Percentiles rank a stretch among this genome's conserved stretches.
Conservation (phyloP, 1,140 invertebrate genomes). For the Delia radicum region DNA sequence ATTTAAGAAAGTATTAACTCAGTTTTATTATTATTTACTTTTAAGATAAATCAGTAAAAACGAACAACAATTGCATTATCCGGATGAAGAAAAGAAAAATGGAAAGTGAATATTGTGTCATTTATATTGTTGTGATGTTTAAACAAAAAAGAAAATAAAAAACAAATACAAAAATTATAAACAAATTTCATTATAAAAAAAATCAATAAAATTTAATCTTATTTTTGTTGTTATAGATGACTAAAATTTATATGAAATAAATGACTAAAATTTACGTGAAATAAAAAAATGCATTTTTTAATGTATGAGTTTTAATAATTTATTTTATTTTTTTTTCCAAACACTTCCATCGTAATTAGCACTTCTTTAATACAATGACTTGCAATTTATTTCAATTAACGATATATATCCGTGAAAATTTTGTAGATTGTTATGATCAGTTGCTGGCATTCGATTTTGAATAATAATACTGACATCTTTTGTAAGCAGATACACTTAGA, state of each 20-base stretch:
- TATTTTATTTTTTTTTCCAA: neutral
- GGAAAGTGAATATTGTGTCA: constrained; percentile 21
- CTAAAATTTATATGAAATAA: neutral
- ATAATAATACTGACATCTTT: constrained; percentile 12
- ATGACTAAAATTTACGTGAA: no score
- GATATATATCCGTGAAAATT: neutral
- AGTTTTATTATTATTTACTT: neutral
- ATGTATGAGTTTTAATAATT: no score
- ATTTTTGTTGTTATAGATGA: neutral
- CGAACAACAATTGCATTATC: neutral
- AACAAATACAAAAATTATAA: neutral
- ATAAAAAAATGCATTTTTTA: no score
- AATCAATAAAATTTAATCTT: neutral
- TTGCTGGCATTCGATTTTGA: neutral
- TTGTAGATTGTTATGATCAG: neutral
- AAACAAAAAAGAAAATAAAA: neutral
- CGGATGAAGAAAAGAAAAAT: neutral
- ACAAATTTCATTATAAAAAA: no score
- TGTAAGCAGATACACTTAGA: neutral
- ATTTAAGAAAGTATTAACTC: neutral
- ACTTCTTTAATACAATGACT: neutral
- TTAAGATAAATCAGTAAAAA: neutral
- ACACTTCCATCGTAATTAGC: neutral
- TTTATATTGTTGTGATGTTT: neutral
- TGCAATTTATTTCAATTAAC: neutral